Evolutionary conservation across 2,797 vertebrate genomes (phyloP).

Genomic region (Columba guinea): DNA sequence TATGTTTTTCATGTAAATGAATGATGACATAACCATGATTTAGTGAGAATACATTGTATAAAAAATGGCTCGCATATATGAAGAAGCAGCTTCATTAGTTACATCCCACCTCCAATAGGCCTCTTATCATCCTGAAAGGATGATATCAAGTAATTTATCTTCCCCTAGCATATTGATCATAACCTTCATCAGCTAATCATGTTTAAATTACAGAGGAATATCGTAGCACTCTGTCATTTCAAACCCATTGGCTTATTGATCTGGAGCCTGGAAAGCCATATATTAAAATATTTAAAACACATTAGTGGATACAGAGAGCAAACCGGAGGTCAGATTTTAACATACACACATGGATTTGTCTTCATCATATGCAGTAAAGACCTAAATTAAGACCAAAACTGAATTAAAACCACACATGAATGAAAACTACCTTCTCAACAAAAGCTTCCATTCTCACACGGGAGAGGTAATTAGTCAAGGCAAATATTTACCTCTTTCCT

Average conservation of each 20-base stretch:
- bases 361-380: neutral
- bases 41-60: conserved; percentile 52
- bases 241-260: conserved; percentile 78
- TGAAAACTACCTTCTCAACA: neutral
- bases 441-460: neutral
- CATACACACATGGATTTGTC: neutral
- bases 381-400: conserved; percentile 38
- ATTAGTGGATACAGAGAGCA: conserved; percentile 42
- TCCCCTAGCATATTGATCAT: conserved; percentile 76
- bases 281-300: conserved; percentile 64
- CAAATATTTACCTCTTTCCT: neutral
- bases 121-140: conserved; percentile 78
- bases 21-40: conserved; percentile 60
- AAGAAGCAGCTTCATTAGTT: conserved; percentile 75
- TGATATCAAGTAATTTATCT: conserved; percentile 82
- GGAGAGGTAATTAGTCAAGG: neutral
- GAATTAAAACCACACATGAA: neutral
- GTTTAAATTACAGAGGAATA: conserved; percentile 79
- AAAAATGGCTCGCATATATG: conserved; percentile 65
- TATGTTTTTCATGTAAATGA: conserved; percentile 63
- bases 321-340: conserved; percentile 52
- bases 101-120: conserved; percentile 73
- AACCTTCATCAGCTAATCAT: conserved; percentile 80
- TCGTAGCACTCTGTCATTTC: conserved; percentile 76
- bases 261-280: conserved; percentile 39